These are phyloP conservation scores for Amphiura filiformis DNA, from an alignment of 35 echinoderm and acorn worm species.

Conservation along the genomic window DNA sequence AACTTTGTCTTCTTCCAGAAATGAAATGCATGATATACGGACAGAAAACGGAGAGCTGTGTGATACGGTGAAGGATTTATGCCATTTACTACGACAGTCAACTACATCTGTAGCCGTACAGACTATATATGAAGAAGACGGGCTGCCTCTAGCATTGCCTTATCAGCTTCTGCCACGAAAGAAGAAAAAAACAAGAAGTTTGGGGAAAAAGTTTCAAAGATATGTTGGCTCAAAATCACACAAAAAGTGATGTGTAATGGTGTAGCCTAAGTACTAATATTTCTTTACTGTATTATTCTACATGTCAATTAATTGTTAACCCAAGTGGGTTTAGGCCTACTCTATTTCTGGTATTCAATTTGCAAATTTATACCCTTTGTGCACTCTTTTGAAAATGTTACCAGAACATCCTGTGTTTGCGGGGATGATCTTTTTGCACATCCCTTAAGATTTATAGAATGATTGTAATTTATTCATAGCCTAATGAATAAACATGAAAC, in stretches of 20 bases:
- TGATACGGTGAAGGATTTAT: neutral
- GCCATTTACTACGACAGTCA: neutral
- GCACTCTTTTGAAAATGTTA: too few relatives aligned
- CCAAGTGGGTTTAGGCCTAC: too few relatives aligned
- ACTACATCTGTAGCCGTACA: neutral
- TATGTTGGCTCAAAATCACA: neutral
- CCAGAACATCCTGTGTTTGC: too few relatives aligned
- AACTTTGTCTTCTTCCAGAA: neutral
- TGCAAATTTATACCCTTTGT: too few relatives aligned
- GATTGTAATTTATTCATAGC: too few relatives aligned
- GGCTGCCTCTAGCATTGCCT: neutral
- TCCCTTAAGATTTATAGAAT: too few relatives aligned
- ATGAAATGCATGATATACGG: neutral
- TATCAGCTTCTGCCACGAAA: neutral
- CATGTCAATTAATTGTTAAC: too few relatives aligned
- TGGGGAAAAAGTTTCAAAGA: neutral
- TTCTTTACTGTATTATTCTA: too few relatives aligned
- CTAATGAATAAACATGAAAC: too few relatives aligned
- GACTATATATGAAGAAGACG: neutral
- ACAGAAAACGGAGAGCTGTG: neutral
- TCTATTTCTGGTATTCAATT: too few relatives aligned
- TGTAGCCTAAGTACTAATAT: too few relatives aligned
- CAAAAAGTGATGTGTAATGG: neutral
- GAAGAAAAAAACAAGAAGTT: neutral
- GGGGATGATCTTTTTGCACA: too few relatives aligned